These are phyloP conservation scores for Vireo griseus DNA, from an alignment of 2,797 vertebrate species.

Conservation along the genomic window DNA sequence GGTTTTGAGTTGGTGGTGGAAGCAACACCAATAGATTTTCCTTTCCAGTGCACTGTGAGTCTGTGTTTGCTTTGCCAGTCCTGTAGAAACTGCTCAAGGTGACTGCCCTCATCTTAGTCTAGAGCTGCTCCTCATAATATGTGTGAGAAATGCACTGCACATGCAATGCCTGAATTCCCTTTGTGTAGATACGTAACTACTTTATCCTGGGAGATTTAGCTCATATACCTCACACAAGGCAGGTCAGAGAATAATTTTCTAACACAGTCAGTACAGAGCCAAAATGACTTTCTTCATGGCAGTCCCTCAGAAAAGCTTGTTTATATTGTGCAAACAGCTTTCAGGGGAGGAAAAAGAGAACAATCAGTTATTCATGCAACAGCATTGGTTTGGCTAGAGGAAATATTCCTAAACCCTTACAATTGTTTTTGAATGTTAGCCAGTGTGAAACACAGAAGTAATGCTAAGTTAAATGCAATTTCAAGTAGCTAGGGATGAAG, in stretches of 20 bases:
- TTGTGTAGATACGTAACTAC: not conserved
- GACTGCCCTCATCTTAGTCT: not conserved
- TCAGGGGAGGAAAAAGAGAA: conserved; percentile 23
- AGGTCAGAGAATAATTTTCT: not conserved
- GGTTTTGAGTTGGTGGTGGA: not conserved
- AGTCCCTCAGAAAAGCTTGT: not conserved
- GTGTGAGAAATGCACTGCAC: not conserved
- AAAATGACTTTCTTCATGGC: conserved; percentile 5
- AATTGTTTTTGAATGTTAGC: conserved; percentile 30
- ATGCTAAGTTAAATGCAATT: not conserved
- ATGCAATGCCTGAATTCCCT: not conserved
- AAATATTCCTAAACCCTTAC: conserved; percentile 41
- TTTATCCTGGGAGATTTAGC: not conserved
- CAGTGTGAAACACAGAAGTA: conserved; percentile 12
- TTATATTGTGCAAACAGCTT: conserved; percentile 40
- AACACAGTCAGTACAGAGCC: not conserved
- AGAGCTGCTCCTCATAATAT: not conserved
- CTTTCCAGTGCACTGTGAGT: not conserved
- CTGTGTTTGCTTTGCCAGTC: not conserved
- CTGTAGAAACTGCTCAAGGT: not conserved
- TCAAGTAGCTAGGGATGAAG: not conserved
- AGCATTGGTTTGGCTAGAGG: not conserved
- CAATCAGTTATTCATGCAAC: conserved; percentile 53
- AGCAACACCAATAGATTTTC: not conserved
- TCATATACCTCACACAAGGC: not conserved